Evolutionary conservation across 1,140 invertebrate genomes (phyloP).

Genomic region (Caenorhabditis latens): DNA sequence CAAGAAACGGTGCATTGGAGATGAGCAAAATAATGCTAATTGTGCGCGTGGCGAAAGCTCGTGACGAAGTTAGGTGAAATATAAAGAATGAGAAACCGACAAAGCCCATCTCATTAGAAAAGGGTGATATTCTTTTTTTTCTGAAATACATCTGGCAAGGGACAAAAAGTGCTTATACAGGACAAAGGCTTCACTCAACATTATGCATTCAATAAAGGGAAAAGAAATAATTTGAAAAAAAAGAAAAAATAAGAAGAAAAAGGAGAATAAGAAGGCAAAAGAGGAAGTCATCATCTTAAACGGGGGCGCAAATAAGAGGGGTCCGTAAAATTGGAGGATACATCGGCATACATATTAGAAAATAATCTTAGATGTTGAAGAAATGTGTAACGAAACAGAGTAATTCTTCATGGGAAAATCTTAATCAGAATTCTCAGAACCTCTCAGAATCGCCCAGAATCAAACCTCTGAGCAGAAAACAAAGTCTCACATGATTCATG

Average conservation of each 20-base stretch:
- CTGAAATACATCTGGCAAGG: background rate
- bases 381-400: too few species aligned
- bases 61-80: background rate
- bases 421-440: background rate
- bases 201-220: background rate
- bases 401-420: too few species aligned
- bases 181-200: background rate
- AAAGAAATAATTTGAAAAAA: background rate
- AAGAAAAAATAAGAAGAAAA: background rate
- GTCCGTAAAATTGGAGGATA: too few species aligned
- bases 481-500: background rate
- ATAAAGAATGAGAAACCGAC: background rate
- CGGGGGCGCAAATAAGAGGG: background rate
- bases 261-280: background rate
- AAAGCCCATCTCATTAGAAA: conserved; percentile 27
- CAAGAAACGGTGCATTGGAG: background rate
- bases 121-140: background rate
- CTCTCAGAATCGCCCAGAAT: background rate
- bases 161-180: conserved; percentile 22
- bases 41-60: background rate
- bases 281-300: background rate
- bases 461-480: background rate
- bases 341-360: too few species aligned
- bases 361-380: too few species aligned
- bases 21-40: conserved; percentile 26